phyloP scores from a whole-genome alignment of 1,140 invertebrate species.

The Eupristina koningsbergeri region DNA sequence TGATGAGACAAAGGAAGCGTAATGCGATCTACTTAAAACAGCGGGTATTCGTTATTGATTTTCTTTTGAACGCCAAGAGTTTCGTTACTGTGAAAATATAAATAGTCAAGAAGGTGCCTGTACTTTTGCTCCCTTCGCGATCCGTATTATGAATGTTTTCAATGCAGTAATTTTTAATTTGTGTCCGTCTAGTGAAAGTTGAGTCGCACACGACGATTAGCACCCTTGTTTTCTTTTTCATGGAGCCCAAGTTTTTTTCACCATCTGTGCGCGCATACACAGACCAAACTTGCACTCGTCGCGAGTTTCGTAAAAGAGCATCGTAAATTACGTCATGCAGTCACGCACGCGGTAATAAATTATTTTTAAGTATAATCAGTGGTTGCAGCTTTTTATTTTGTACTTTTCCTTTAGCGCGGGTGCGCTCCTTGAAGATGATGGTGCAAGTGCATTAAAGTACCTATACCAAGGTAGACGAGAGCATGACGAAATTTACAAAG shows the following conservation, averaged over 20 bases:
- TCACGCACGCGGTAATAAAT: conserved; percentile 25
- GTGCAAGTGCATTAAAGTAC: conserved; percentile 1
- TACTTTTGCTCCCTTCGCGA: background rate
- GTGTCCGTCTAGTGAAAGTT: conserved; percentile 19
- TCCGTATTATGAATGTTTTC: conserved; percentile 13
- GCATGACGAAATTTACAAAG: conserved; percentile 37
- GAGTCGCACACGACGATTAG: conserved; percentile 28
- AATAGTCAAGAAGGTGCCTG: background rate
- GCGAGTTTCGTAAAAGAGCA: conserved; percentile 36
- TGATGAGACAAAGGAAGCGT: background rate
- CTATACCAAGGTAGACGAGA: background rate
- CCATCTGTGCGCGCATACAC: background rate
- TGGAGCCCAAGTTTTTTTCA: conserved; percentile 4
- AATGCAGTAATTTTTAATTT: conserved; percentile 40
- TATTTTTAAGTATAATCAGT: conserved; percentile 39
- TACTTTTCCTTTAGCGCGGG: background rate
- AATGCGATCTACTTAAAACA: conserved; percentile 4
- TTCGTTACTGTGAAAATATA: background rate
- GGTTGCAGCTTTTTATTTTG: background rate
- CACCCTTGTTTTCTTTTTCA: conserved; percentile 12
- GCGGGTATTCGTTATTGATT: conserved; percentile 27
- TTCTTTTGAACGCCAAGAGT: background rate
- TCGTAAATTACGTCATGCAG: conserved; percentile 36
- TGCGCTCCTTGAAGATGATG: background rate
- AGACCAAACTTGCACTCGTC: conserved; percentile 26